Evolutionary conservation across 2,797 vertebrate species (phyloP), one percentile per base, ranked within the genome.

Genomic region (Arrhamphus sclerolepis): DNA sequence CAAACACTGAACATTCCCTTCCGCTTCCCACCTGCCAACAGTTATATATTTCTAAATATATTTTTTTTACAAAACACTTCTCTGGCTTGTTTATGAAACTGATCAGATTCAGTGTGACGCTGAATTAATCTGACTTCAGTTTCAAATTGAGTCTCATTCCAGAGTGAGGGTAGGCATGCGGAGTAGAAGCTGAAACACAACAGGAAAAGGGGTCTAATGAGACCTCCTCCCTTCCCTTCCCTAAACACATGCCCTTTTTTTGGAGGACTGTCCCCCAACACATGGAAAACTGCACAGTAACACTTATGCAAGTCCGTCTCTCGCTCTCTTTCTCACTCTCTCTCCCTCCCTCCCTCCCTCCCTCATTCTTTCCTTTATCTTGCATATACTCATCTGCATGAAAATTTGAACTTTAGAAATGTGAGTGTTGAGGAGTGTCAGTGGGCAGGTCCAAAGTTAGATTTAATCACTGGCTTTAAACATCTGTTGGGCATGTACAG

Each of bases 321-420:
- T 61, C 31, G 44, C 18, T 21, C 11, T 57, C 5, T 58, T 22
- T 18, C 20, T 20, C 16, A n/a, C 31, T 47, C 18, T 21, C 11
- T 57, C 5, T 58, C 26, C n/a, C 20, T 20, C 16, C 62, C 1
- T 13, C 42, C 13, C 14, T 24, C 8, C 6, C 47, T 66, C 4
- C 58, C 26, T 50, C 20, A 19, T 7, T 57, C 6, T 58, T 24
- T 18, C 22, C 20, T 16, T 64, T 1, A 10, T 43, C 11, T 16
- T 24, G 31, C 16, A 28, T 58, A 34, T 17, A 21, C 16, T 40
- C 38, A 54, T 75, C 61, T 71, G 40, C 44, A 29, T 41, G 13
- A 28, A 52, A 62, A 9, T 28, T 63, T 86, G 73, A 77, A 87
- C 83, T 88, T 83, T 78, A 80, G 62, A 82, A 76, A 67, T 20